Base-by-base conservation (phyloP, 2,888 invertebrate species). In the Ennomos fuscantarius region DNA sequence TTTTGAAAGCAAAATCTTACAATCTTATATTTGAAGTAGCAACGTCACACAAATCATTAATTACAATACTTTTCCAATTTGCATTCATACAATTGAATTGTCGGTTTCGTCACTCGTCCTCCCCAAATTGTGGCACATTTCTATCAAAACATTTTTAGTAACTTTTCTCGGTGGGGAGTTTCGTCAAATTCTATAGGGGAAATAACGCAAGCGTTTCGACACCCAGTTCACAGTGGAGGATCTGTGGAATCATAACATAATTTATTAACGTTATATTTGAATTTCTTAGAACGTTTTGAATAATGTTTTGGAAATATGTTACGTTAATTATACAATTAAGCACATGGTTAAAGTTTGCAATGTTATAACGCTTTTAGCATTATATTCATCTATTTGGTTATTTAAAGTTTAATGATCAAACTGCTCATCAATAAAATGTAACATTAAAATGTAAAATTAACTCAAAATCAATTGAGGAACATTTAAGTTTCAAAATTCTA, bases 111-210 rank as follows among this genome's bases (percentile, higher is more conserved):
- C 62, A 58, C 57, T 65, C 65, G 52, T 51, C 55, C 61, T 52
- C 66, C 64, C 66, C 41, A 63, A 61, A 65, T 64, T 62, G 63
- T 61, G 55, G 48, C 56, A 56, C 46, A 70, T 75, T 73, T 60
- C 62, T 56, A 58, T 59, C 60, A 63, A 70, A 66, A 68, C 56
- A 61, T 63, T 47, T 55, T 60, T 40, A 62, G 72, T 60, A 60
- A 81, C 83, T 83, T 78, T 79, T 66, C 69, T 76, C 67, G 70
- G 69, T 74, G 75, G 76, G 80, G 62, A 60, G 42, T 59, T 53
- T 56, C 50, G 54, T 58, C 55, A 48, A 40, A 46, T 53, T 33
- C 13, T 12, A 24, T 24, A 13, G 36, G 34, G 37, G 44, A 12
- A 49, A 40, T 35, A 47, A 41, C 31, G 8, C 6, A 24, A 24